Evolutionary conservation across 2,888 invertebrate species (phyloP), one percentile per base, ranked within the genome.

Genomic region (Criorhina ranunculi): DNA sequence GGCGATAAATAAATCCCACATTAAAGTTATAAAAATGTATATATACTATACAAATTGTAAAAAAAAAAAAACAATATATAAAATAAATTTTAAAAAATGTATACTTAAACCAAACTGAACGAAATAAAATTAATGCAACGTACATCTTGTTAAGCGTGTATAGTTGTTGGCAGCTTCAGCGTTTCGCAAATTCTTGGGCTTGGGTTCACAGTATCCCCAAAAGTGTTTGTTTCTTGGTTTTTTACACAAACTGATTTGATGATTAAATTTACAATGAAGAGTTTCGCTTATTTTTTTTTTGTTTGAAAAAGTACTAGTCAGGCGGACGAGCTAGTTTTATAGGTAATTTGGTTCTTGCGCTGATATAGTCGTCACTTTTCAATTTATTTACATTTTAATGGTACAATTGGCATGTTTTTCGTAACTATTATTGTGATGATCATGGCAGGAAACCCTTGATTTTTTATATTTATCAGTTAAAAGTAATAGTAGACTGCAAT

Each of bases 71-170:
- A 40, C n/a, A 53, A 31, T 73, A 44, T 60, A 60, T 40, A 64
- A 46, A 70, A 60, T 17, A 46, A 51, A 57, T 37, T 37, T 24
- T 60, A 55, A 55, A 46, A 33, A 33, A 12, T 51, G 5, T 40
- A 81, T 85, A 70, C 64, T 79, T 79, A 69, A 83, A 76, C 80
- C 80, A 85, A 70, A 76, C 80, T 85, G 85, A 85, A 85, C 75
- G 85, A 64, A 70, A 75, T 76, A 66, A 49, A 64, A 85, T 59
- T 24, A 66, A 70, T 64, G 59, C 24, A 85, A 85, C 85, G 85
- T 85, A 85, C 85, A 75, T 85, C 70, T 73, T 85, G 57, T 69
- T 31, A 73, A 66, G 79, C 73, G 83, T 75, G 80, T 85, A 62
- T 53, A 69, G 75, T 75, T 85, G 85, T 85, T 85, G 80, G 85